Conservation (phyloP, 2,888 invertebrate species). For the Gari tellinella region DNA sequence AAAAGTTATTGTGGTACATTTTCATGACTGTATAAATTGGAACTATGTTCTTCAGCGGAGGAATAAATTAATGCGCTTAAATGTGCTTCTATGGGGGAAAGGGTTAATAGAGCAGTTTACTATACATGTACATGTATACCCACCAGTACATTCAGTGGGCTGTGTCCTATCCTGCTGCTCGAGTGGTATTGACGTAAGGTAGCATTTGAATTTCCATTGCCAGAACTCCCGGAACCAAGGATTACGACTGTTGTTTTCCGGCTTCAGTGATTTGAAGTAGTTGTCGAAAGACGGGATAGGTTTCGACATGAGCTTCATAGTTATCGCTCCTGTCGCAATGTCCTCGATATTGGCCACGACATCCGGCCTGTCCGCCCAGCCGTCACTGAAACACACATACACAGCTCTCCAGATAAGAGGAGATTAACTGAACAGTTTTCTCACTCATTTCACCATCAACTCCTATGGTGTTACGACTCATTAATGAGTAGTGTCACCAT, state of each 20-base stretch:
- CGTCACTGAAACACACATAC: slow-evolving; percentile 87
- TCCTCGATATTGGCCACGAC: slow-evolving; percentile 87
- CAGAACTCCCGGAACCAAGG: slow-evolving; percentile 92
- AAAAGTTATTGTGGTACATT: no score
- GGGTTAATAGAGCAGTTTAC: no score
- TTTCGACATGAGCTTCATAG: slow-evolving; percentile 91
- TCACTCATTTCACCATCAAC: no score
- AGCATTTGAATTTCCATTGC: slow-evolving; percentile 90
- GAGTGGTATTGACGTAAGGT: slow-evolving; percentile 45
- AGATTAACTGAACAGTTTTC: no score
- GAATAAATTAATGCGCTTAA: no score
- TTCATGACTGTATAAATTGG: no score
- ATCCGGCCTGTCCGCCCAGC: slow-evolving; percentile 91
- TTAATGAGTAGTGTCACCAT: no score
- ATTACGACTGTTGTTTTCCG: slow-evolving; percentile 89
- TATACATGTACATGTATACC: no score
- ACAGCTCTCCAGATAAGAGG: no score
- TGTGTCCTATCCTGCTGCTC: slow-evolving; percentile 5
- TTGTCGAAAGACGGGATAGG: slow-evolving; percentile 86
- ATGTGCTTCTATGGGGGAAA: no score
- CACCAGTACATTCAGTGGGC: slow-evolving; percentile 8
- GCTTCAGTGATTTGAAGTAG: slow-evolving; percentile 88
- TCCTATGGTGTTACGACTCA: no score
- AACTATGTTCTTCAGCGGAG: no score
- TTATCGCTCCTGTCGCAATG: slow-evolving; percentile 89